These are phyloP conservation scores for Brachionus angularis DNA, from an alignment of 1,140 invertebrate species.

Conservation along the genomic window DNA sequence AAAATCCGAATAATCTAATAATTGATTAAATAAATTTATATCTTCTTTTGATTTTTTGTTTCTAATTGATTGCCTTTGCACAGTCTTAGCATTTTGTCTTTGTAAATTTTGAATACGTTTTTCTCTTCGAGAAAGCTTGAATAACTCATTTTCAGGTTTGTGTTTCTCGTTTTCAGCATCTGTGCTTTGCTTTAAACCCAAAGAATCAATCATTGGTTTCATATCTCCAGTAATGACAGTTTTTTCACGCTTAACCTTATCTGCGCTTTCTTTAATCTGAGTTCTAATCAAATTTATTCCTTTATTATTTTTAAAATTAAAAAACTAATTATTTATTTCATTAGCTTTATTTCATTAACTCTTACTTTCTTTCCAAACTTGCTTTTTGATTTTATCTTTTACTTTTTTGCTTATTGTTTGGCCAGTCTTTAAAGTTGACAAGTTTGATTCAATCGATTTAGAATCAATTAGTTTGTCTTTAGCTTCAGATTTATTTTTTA, in stretches of 20 bases:
- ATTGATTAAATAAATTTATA: slow-evolving; percentile 35
- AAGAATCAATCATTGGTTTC: slow-evolving; percentile 25
- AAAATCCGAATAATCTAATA: slow-evolving; percentile 27
- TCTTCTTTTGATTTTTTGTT: slow-evolving; percentile 28
- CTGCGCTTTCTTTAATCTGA: slow-evolving; percentile 12
- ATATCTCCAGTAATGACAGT: slow-evolving; percentile 42
- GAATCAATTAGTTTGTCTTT: not conserved
- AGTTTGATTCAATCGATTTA: not conserved
- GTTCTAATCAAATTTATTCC: slow-evolving; percentile 29
- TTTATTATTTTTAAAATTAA: not conserved
- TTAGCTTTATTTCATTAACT: no score
- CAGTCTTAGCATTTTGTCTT: slow-evolving; percentile 12
- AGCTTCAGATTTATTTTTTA: not conserved
- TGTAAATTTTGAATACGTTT: slow-evolving; percentile 15
- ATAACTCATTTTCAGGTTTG: not conserved
- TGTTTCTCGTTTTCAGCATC: not conserved
- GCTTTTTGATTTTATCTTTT: slow-evolving; percentile 34
- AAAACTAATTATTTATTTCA: not conserved
- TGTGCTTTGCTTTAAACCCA: not conserved
- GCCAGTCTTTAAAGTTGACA: not conserved
- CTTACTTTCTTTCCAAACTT: slow-evolving; percentile 41
- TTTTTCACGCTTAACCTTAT: slow-evolving; percentile 32
- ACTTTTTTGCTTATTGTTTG: slow-evolving; percentile 13
- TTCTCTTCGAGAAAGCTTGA: slow-evolving; percentile 14
- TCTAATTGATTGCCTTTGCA: slow-evolving; percentile 29